Percentiles rank a stretch among this genome's conserved stretches.
phyloP scores from a whole-genome alignment of 2,888 invertebrate species.

The Cerceris rybyensis region DNA sequence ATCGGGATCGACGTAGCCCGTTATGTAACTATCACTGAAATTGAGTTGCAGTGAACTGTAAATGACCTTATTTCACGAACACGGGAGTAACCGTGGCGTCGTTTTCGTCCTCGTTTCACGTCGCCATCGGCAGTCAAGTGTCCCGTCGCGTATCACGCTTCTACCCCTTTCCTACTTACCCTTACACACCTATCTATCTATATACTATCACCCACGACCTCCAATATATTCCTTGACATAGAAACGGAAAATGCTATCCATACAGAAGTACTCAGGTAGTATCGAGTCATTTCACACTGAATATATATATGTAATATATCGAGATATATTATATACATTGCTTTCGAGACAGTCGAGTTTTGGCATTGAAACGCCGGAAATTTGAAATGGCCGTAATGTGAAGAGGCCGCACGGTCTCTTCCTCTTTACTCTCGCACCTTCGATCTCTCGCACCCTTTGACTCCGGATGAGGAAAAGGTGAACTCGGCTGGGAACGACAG shows the following conservation, averaged over 20 bases:
- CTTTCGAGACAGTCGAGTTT: conserved; percentile 32
- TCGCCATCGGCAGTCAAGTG: conserved; percentile 25
- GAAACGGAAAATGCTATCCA: neutral
- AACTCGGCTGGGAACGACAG: conserved; percentile 59
- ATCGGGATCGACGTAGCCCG: conserved; percentile 52
- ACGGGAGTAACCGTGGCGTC: conserved; percentile 41
- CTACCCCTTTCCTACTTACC: neutral
- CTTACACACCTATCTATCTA: neutral
- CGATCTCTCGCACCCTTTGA: conserved; percentile 36
- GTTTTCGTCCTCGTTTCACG: conserved; percentile 47
- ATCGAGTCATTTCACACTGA: conserved; percentile 4
- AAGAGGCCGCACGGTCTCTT: conserved; percentile 16
- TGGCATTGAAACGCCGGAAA: conserved; percentile 55
- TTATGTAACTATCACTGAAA: conserved; percentile 70
- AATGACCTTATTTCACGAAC: conserved; percentile 70
- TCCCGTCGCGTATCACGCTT: conserved; percentile 25
- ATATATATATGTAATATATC: neutral
- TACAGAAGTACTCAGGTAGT: neutral
- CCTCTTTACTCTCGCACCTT: conserved; percentile 21
- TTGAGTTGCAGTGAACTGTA: conserved; percentile 72
- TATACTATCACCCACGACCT: neutral
- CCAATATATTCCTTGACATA: neutral
- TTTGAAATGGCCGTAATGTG: conserved; percentile 60
- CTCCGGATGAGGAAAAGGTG: conserved; percentile 43
- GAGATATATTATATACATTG: conserved; percentile 28